Base-by-base conservation (phyloP, 2,888 invertebrate genomes). In the Drosophila putrida region DNA sequence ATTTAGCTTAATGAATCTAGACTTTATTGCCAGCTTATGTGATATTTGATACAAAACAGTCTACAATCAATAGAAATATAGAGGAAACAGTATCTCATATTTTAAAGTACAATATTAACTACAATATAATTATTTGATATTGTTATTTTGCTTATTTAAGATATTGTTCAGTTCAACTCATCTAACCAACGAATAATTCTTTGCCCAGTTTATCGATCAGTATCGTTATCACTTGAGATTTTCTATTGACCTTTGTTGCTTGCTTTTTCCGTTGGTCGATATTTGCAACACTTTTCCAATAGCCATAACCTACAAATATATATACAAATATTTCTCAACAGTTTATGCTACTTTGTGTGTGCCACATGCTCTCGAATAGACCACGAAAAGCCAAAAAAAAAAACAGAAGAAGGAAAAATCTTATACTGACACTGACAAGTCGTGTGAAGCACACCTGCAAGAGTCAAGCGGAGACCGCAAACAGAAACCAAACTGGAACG, bases 371-470 rank as follows among this genome's bases (percentile, higher is more conserved):
- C 67, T 49, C 73, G 49, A 79, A 71, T 69, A 69, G 71, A 84
- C 78, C 64, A 38, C 54, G 53, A 71, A 71, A 60, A 65, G 53
- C 13, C 20, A 38, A 28, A 39, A 60, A 47, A 41, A 46, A 55
- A 47, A 60, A 47, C 38, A 46, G 53, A 47, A 44, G 41, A 27
- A 63, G 27, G 46, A 71, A 82, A 85, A 82, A 85, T 79, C 63
- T 36, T 58, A 53, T 59, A 72, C 82, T 88, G 89, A 84, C 89
- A 89, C 88, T 85, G 84, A 89, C 89, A 85, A 89, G 88, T 84
- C 84, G 84, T 85, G 84, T 88, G 89, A 85, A 85, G 85, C 89
- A 85, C 84, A 85, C 84, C 84, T 85, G 84, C 89, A 85, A 88
- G 71, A 87, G 68, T 87, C 85, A 78, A 84, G 88, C 75, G 50